Percentiles rank a stretch among this genome's conserved stretches.
These are phyloP conservation scores for Rambutsinella grinnellia DNA, from an alignment of 2,888 invertebrate species.

Conservation along the genomic window DNA sequence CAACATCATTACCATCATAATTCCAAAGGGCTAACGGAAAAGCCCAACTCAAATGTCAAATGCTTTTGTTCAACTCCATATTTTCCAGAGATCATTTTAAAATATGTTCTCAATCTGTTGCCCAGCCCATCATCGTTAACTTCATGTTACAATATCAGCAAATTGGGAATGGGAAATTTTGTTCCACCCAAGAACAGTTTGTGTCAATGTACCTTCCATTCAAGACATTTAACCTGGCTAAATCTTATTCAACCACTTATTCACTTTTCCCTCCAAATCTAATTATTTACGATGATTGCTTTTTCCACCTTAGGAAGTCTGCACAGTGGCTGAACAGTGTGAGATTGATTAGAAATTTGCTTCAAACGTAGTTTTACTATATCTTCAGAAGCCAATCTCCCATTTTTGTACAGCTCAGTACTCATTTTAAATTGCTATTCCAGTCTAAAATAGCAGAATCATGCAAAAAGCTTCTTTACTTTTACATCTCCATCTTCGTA, in stretches of 20 bases:
- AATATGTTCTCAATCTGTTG: no score
- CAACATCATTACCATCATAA: background rate
- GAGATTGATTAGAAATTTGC: conserved; percentile 41
- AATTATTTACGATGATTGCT: background rate
- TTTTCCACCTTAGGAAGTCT: conserved; percentile 25
- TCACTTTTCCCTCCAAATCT: background rate
- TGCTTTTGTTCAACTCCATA: no score
- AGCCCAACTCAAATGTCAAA: no score
- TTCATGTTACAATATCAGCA: no score
- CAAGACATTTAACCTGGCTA: no score
- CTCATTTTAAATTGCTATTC: background rate
- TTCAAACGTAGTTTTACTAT: background rate
- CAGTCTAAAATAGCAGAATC: background rate
- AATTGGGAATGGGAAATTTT: no score
- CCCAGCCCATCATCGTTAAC: no score
- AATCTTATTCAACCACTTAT: background rate
- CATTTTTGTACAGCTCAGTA: background rate
- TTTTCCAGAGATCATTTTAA: no score
- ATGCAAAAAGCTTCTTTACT: no score
- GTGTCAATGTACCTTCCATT: background rate
- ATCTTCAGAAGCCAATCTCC: background rate
- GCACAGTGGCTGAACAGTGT: conserved; percentile 33
- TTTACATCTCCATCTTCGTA: no score
- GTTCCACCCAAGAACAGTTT: no score
- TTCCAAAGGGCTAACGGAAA: no score